phyloP scores from a whole-genome alignment of 2,797 vertebrate genomes.

The Amblyraja radiata region DNA sequence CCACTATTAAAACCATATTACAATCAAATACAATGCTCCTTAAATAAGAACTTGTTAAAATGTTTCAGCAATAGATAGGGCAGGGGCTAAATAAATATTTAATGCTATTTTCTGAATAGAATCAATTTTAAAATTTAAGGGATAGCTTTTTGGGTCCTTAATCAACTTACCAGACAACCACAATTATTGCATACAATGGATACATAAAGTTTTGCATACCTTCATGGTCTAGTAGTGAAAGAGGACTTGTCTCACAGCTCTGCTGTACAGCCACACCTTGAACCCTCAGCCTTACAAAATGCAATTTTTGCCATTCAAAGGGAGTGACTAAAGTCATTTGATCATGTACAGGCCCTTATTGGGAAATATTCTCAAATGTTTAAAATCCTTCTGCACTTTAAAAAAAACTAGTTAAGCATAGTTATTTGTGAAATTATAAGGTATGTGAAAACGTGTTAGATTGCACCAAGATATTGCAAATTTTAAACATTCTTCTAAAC shows the following conservation, averaged over 20 bases:
- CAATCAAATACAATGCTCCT: not conserved
- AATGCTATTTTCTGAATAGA: too few relatives aligned
- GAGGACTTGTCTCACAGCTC: not conserved
- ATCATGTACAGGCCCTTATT: not conserved
- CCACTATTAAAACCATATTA: not conserved
- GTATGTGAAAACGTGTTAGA: not conserved
- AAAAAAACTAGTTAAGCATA: not conserved
- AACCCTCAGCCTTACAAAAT: not conserved
- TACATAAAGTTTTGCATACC: not conserved
- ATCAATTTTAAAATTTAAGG: not conserved
- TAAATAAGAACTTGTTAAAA: not conserved
- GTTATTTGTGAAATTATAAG: not conserved
- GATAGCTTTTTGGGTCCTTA: not conserved
- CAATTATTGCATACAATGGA: not conserved
- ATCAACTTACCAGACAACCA: not conserved
- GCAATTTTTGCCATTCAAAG: not conserved
- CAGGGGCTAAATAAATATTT: too few relatives aligned
- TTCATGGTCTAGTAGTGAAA: not conserved
- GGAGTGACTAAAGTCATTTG: not conserved
- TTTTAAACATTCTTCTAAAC: conserved; percentile 12
- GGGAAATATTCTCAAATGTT: not conserved
- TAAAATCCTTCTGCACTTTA: not conserved
- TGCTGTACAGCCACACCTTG: not conserved
- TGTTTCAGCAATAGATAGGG: not conserved
- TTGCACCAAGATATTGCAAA: not conserved